A percentile compares a stretch with the other conserved stretches of the same genome.
Conservation (phyloP, 2,797 vertebrate genomes). For the Periparus ater region DNA sequence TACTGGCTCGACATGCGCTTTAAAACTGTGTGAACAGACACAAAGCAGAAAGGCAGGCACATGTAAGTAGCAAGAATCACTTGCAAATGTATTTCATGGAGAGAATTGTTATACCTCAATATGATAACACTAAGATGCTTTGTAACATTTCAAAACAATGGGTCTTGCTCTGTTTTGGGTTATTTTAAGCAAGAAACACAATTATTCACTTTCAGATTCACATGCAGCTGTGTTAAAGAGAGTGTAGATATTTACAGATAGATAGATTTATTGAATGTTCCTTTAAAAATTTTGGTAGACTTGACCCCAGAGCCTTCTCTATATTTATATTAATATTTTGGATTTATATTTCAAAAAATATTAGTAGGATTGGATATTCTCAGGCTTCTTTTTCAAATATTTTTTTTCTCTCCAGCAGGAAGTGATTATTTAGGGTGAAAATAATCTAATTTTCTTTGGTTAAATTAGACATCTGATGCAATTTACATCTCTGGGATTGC, state of each 20-base stretch:
- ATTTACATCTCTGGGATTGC: background rate
- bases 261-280: background rate
- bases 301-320: background rate
- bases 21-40: background rate
- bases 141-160: background rate
- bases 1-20: background rate
- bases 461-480: background rate
- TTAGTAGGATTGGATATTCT: background rate
- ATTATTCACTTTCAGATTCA: background rate
- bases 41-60: background rate
- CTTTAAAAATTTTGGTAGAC: background rate
- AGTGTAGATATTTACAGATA: background rate
- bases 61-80: background rate
- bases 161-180: background rate
- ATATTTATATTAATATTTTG: background rate
- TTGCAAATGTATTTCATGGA: background rate
- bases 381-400: background rate
- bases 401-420: background rate
- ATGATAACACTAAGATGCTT: background rate
- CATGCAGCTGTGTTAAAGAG: background rate
- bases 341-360: background rate
- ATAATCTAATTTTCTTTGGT: background rate
- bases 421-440: background rate
- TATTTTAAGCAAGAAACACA: background rate
- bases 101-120: background rate